Conservation (phyloP, 2,888 invertebrate genomes). For the Acleris literana region DNA sequence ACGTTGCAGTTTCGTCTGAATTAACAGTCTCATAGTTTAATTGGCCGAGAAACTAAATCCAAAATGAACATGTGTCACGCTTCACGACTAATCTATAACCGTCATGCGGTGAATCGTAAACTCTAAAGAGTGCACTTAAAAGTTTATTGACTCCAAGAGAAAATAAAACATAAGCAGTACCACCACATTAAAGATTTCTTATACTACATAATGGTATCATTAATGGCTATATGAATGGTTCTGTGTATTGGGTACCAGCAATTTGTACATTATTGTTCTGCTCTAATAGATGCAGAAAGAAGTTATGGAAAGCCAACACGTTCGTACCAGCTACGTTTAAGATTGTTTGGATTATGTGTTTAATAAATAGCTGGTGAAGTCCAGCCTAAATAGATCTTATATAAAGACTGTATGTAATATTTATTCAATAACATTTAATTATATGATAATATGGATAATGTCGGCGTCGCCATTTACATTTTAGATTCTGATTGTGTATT, state of each 20-base stretch:
- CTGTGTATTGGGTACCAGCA: constrained; percentile 36
- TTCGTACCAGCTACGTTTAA: neutral
- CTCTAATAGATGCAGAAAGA: constrained; percentile 44
- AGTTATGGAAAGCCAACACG: constrained; percentile 40
- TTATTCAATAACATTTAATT: too few species aligned
- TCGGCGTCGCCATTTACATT: too few species aligned
- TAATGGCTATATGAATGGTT: constrained; percentile 33
- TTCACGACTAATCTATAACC: constrained; percentile 6
- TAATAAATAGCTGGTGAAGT: neutral
- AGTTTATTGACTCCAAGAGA: constrained; percentile 33
- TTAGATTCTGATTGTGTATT: too few species aligned
- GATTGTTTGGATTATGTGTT: constrained; percentile 5
- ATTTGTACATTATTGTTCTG: constrained; percentile 51
- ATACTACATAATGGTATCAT: constrained; percentile 36
- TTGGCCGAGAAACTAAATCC: neutral
- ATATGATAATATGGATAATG: too few species aligned
- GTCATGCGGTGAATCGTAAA: constrained; percentile 14
- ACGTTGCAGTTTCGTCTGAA: too few species aligned
- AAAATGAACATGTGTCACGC: constrained; percentile 3
- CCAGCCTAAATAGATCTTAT: too few species aligned
- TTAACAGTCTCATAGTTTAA: too few species aligned
- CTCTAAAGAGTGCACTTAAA: constrained; percentile 16
- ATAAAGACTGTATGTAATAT: too few species aligned
- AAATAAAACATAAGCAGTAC: constrained; percentile 26
- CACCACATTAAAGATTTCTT: constrained; percentile 37